Conservation (phyloP, 2,797 vertebrate species). For the Danio tinwini region DNA sequence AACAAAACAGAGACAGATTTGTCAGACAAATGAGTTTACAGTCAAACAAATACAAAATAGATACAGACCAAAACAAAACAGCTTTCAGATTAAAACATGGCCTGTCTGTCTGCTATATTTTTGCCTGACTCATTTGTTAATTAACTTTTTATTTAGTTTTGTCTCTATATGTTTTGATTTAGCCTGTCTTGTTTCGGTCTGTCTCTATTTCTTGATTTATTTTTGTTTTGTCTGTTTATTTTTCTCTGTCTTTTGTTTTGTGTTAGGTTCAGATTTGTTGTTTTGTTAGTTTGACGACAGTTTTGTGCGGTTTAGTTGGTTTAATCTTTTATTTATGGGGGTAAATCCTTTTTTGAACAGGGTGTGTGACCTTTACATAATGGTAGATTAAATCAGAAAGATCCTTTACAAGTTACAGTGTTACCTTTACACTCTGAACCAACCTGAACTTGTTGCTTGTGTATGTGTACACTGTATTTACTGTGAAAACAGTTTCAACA, state of each 20-base stretch:
- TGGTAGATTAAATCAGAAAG: slow-evolving; percentile 32
- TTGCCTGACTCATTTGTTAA: no score
- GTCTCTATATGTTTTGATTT: not conserved
- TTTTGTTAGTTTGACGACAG: not conserved
- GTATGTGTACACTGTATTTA: not conserved
- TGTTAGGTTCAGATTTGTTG: not conserved
- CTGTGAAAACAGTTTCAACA: slow-evolving; percentile 27
- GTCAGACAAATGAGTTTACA: no score
- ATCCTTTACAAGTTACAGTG: slow-evolving; percentile 18
- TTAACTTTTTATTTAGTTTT: no score
- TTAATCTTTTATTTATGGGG: slow-evolving; percentile 14
- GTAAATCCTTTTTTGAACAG: not conserved
- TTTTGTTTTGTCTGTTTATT: not conserved
- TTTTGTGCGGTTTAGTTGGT: slow-evolving; percentile 20
- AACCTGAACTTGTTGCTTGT: slow-evolving; percentile 4
- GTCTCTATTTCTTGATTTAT: not conserved
- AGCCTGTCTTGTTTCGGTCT: not conserved
- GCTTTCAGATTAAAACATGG: no score
- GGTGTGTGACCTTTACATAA: slow-evolving; percentile 33
- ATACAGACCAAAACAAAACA: no score
- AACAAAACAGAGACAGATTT: no score
- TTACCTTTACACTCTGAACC: not conserved
- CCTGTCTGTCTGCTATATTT: no score
- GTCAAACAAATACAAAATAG: no score
- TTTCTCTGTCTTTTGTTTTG: not conserved